Percentiles rank a stretch among this genome's conserved stretches.
Conservation (phyloP, 1,140 invertebrate species). For the Radopholus similis region DNA sequence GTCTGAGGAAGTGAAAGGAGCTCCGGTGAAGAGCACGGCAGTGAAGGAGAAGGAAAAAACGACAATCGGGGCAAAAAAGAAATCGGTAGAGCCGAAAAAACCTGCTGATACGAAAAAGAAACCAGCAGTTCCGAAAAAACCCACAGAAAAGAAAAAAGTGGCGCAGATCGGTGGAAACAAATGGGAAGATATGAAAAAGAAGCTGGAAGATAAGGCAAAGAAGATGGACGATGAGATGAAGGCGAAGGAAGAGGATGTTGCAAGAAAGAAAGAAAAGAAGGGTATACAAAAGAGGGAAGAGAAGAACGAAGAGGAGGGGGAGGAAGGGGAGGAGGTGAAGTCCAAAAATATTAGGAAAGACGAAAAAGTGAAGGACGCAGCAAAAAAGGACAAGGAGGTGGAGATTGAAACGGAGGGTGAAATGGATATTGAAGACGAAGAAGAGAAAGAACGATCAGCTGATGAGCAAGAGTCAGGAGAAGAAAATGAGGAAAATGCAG, state of each 20-base stretch:
- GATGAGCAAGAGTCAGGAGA: not conserved
- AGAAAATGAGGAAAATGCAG: not conserved
- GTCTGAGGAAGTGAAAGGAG: slow-evolving; percentile 6
- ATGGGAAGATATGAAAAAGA: not conserved
- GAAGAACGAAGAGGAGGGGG: not conserved
- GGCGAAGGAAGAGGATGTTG: slow-evolving; percentile 6
- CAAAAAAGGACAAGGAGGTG: slow-evolving; percentile 3
- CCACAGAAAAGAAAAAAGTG: slow-evolving; percentile 8
- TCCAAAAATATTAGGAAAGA: slow-evolving; percentile 7
- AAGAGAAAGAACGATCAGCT: slow-evolving; percentile 1
- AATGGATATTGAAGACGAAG: slow-evolving; percentile 4
- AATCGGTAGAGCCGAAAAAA: not conserved
- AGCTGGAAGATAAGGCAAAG: slow-evolving; percentile 12
- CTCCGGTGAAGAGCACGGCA: slow-evolving; percentile 15
- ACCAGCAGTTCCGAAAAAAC: slow-evolving; percentile 6
- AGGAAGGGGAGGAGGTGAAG: not conserved
- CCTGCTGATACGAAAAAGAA: slow-evolving; percentile 7
- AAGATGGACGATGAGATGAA: slow-evolving; percentile 4
- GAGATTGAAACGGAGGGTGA: not conserved
- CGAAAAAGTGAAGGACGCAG: slow-evolving; percentile 6
- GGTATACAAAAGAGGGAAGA: not conserved
- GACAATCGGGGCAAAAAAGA: not conserved
- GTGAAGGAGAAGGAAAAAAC: slow-evolving; percentile 9
- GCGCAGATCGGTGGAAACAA: not conserved
- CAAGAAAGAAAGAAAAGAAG: not conserved